These are phyloP conservation scores for Amaurobius ferox DNA, from an alignment of 2,888 invertebrate genomes.

Conservation along the genomic window DNA sequence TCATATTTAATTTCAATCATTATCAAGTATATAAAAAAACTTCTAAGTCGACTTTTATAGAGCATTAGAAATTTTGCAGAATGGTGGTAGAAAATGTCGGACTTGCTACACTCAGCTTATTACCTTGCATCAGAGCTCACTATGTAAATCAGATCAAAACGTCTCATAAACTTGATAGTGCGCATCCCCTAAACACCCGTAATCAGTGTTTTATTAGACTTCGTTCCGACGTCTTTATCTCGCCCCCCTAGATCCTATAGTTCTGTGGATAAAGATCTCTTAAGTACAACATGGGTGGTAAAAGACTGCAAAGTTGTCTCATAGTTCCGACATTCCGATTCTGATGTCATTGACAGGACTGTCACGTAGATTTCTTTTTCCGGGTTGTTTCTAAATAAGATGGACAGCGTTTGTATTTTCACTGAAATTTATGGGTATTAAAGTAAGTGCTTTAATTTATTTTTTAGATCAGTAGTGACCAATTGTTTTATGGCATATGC, in stretches of 20 bases:
- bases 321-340: neutral
- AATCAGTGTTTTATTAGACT: conserved; percentile 71
- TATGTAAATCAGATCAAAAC: conserved; percentile 19
- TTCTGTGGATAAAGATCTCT: conserved; percentile 34
- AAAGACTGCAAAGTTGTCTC: neutral
- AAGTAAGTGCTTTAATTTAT: too few species aligned
- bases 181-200: conserved; percentile 50
- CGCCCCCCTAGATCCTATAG: conserved; percentile 26
- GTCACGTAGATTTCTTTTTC: conserved; percentile 2
- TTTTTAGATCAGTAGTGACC: too few species aligned
- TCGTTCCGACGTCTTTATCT: conserved; percentile 60
- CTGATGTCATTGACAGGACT: neutral
- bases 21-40: too few species aligned
- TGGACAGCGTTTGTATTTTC: neutral
- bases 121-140: neutral
- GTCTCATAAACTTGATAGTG: conserved; percentile 64
- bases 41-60: too few species aligned
- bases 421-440: neutral
- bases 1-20: too few species aligned
- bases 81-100: conserved; percentile 13
- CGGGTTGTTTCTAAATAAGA: neutral
- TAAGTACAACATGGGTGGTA: conserved; percentile 57
- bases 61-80: too few species aligned
- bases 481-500: too few species aligned
- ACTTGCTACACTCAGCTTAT: neutral